These are phyloP conservation scores for Misgurnus anguillicaudatus DNA, from an alignment of 2,113 vertebrate species.

Conservation along the genomic window DNA sequence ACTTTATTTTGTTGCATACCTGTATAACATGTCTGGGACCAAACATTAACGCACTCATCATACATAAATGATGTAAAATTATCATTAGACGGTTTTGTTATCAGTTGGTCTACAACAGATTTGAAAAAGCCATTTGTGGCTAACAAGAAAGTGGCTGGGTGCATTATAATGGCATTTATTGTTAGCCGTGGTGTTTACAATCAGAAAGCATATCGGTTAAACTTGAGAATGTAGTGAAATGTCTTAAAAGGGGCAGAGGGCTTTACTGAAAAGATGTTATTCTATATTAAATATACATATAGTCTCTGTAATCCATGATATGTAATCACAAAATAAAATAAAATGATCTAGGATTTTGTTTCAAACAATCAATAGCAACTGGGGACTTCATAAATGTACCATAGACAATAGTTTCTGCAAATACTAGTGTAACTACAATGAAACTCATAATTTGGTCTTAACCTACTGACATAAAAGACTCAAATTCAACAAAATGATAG, in stretches of 20 bases:
- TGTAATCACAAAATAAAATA: slow-evolving; percentile 25
- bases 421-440: too few relatives aligned
- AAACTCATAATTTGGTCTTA: too few relatives aligned
- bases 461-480: too few relatives aligned
- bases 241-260: background rate
- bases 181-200: slow-evolving; percentile 14
- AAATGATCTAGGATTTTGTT: slow-evolving; percentile 5
- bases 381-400: too few relatives aligned
- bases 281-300: background rate
- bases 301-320: slow-evolving; percentile 14
- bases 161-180: background rate
- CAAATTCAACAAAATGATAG: too few relatives aligned
- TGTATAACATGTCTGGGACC: background rate
- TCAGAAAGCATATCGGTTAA: background rate
- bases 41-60: background rate
- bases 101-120: background rate
- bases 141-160: background rate
- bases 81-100: background rate
- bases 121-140: background rate
- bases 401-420: too few relatives aligned
- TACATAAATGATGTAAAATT: background rate
- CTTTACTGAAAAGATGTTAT: background rate
- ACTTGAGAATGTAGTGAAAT: slow-evolving; percentile 1
- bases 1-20: too few relatives aligned
- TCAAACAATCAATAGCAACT: slow-evolving; percentile 5